Conservation (phyloP, 2,888 invertebrate genomes). For the Eilema depressum region DNA sequence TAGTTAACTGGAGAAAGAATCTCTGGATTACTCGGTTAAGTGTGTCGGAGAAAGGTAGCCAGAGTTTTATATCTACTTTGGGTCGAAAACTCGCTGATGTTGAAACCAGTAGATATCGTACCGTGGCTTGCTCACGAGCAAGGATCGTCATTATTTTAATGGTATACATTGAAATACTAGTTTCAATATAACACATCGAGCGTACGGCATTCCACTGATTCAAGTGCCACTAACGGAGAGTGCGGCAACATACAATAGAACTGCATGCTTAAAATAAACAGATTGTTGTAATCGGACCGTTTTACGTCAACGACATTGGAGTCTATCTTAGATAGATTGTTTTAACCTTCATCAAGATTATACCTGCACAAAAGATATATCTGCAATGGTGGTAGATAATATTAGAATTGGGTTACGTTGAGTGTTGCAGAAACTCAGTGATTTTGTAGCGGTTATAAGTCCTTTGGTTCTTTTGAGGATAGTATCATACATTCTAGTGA, state of each 20-base stretch:
- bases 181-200: background rate
- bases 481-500: background rate
- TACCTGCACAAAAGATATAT: background rate
- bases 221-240: slow-evolving; percentile 2
- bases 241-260: background rate
- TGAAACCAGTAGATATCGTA: background rate
- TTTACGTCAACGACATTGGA: background rate
- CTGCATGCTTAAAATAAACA: background rate
- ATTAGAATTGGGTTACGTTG: background rate
- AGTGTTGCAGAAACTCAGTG: background rate
- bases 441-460: background rate
- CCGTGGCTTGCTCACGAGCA: background rate
- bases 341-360: background rate
- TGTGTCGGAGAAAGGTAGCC: background rate
- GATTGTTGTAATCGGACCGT: background rate
- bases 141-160: background rate
- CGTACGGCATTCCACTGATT: background rate
- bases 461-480: no score
- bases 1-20: background rate
- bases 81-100: background rate
- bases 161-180: background rate
- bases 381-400: background rate
- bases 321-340: background rate
- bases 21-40: background rate
- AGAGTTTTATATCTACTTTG: background rate